Evolutionary conservation across 1,140 invertebrate genomes (phyloP).

Genomic region (Sesamia nonagrioides): DNA sequence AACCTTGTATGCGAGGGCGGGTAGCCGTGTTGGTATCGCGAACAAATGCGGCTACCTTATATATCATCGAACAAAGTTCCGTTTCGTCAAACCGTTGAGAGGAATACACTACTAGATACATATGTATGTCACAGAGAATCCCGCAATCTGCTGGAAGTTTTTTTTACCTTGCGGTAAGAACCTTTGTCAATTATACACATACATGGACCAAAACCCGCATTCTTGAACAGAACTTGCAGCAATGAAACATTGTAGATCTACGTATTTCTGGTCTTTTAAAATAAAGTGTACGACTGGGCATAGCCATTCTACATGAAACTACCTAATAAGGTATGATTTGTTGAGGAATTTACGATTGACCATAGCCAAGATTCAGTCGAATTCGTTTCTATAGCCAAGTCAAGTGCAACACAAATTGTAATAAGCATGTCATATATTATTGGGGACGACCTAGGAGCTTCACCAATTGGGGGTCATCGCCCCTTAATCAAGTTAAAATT

Average conservation of each 20-base stretch:
- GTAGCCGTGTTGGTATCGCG: constrained; percentile 40
- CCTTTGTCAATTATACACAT: constrained; percentile 21
- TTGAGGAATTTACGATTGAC: too few species aligned
- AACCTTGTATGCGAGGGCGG: constrained; percentile 54
- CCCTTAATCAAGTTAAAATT: too few species aligned
- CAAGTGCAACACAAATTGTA: too few species aligned
- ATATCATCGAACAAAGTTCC: constrained; percentile 37
- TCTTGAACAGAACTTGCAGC: constrained; percentile 16
- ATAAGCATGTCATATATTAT: too few species aligned
- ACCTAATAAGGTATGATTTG: too few species aligned
- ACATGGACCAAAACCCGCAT: constrained; percentile 37
- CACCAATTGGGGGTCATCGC: too few species aligned
- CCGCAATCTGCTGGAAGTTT: constrained; percentile 10
- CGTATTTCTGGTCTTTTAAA: too few species aligned
- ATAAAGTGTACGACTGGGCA: too few species aligned
- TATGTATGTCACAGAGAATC: constrained; percentile 1
- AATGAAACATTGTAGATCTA: constrained; percentile 16
- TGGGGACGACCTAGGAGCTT: too few species aligned
- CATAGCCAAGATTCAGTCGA: too few species aligned
- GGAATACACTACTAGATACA: constrained; percentile 29
- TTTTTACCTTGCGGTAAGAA: constrained; percentile 5
- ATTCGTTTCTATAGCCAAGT: too few species aligned
- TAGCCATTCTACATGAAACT: too few species aligned
- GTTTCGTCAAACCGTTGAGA: constrained; percentile 34
- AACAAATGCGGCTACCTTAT: constrained; percentile 13